These are phyloP conservation scores for Matsumurasca onukii DNA, from an alignment of 1,140 invertebrate species.

Conservation along the genomic window DNA sequence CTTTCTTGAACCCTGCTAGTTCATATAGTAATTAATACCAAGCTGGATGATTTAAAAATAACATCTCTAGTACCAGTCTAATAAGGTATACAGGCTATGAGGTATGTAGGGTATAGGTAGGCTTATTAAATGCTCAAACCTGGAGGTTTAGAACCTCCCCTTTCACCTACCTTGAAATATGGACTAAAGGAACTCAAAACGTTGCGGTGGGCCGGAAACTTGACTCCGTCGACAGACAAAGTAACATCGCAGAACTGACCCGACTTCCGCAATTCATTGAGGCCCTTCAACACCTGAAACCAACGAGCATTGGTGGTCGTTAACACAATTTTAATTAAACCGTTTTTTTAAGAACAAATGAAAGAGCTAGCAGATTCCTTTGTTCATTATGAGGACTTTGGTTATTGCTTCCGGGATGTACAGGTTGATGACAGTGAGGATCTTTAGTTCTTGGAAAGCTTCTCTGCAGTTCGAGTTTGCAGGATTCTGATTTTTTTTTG, in stretches of 20 bases:
- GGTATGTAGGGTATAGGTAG: too few relatives aligned
- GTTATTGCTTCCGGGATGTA: neutral
- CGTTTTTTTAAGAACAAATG: neutral
- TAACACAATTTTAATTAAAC: neutral
- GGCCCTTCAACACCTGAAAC: conserved; percentile 51
- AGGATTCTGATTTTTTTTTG: neutral
- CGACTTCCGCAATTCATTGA: conserved; percentile 55
- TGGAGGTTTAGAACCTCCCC: too few relatives aligned
- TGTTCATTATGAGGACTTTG: neutral
- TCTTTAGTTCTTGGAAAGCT: neutral
- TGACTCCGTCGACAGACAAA: conserved; percentile 78
- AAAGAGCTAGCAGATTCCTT: neutral
- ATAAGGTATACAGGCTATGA: too few relatives aligned
- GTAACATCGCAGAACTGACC: conserved; percentile 73
- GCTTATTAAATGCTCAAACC: too few relatives aligned
- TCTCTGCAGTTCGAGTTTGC: neutral
- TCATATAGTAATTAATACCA: too few relatives aligned
- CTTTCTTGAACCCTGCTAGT: too few relatives aligned
- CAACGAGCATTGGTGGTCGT: conserved; percentile 13
- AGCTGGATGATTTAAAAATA: too few relatives aligned
- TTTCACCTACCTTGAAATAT: conserved; percentile 90
- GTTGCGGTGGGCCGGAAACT: conserved; percentile 89
- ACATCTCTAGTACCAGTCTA: too few relatives aligned
- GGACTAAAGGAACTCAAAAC: conserved; percentile 91
- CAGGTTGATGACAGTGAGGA: too few relatives aligned